A percentile compares a stretch with the other conserved stretches of the same genome.
Conservation (phyloP, 2,888 invertebrate species). For the Diarsia brunnea region DNA sequence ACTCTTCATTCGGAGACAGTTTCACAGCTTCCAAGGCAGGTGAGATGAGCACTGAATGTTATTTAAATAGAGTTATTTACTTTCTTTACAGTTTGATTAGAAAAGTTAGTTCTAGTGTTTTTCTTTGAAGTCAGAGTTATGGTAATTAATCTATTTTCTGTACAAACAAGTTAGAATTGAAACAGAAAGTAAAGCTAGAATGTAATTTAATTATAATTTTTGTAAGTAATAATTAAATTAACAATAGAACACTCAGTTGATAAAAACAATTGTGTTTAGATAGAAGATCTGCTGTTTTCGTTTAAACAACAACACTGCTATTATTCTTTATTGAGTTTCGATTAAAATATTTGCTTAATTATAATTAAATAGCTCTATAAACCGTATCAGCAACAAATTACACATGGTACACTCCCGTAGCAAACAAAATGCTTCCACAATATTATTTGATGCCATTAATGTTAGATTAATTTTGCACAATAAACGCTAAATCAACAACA, state of each 20-base stretch:
- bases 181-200: not conserved
- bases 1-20: constrained; percentile 83
- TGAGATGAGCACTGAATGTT: constrained; percentile 60
- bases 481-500: constrained; percentile 27
- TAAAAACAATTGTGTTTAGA: not conserved
- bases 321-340: not conserved
- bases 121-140: not conserved
- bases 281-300: not conserved
- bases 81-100: not conserved
- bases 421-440: constrained; percentile 30
- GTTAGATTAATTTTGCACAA: constrained; percentile 53
- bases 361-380: constrained; percentile 26
- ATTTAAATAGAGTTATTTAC: not conserved
- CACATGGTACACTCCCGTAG: constrained; percentile 17
- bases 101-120: not conserved
- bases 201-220: not conserved
- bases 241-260: not conserved
- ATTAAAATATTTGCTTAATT: constrained; percentile 28
- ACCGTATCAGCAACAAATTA: constrained; percentile 27
- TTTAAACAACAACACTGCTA: not conserved
- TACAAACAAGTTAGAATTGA: not conserved
- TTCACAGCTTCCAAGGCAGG: constrained; percentile 86
- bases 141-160: not conserved
- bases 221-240: no score
- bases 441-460: constrained; percentile 36